Conservation (phyloP, 2,113 vertebrate species). For the Tachysurus vachellii region DNA sequence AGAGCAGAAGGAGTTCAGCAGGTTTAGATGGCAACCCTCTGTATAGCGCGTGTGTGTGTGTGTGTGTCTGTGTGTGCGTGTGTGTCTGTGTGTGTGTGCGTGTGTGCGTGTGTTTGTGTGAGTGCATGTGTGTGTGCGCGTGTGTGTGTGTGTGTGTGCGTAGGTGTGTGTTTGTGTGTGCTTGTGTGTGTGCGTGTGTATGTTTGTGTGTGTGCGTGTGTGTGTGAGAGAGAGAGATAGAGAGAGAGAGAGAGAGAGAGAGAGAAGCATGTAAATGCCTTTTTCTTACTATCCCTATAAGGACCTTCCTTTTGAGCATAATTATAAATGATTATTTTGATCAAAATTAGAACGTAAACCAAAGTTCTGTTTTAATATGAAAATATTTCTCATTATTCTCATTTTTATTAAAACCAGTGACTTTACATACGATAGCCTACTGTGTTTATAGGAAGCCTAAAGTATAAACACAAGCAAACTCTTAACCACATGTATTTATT, state of each 20-base stretch:
- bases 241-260: constrained; percentile 41
- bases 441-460: neutral
- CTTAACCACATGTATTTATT: neutral
- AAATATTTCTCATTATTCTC: neutral
- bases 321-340: neutral
- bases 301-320: neutral
- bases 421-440: neutral
- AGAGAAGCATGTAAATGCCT: constrained; percentile 2
- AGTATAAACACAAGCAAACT: neutral
- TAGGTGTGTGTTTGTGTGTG: neutral
- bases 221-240: constrained; percentile 6
- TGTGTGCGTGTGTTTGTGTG: too few species aligned
- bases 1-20: constrained; percentile 54
- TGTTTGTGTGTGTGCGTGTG: neutral
- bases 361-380: neutral
- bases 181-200: too few species aligned
- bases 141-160: too few species aligned
- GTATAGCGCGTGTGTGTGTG: neutral
- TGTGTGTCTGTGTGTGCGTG: constrained; percentile 8
- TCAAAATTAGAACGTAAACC: neutral
- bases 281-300: neutral
- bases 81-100: too few species aligned
- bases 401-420: too few species aligned
- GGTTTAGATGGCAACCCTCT: constrained; percentile 40
- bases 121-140: too few species aligned